A percentile compares a stretch with the other conserved stretches of the same genome.
Conservation (phyloP, 2,797 vertebrate genomes). For the Anguilla megastoma region DNA sequence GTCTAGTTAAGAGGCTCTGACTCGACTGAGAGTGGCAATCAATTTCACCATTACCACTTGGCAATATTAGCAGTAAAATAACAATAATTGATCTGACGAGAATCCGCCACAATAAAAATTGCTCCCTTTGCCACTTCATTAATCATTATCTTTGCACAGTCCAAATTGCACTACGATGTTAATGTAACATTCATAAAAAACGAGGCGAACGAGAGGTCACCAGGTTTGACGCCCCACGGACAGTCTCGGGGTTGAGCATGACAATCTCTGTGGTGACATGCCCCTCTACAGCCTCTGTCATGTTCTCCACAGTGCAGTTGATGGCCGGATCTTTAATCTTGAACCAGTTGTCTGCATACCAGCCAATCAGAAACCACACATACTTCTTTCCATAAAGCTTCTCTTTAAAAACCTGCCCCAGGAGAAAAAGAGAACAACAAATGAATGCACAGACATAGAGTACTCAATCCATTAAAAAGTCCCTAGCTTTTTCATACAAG, state of each 20-base stretch:
- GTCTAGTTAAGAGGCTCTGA: neutral
- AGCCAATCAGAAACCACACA: slow-evolving; percentile 95
- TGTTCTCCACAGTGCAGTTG: slow-evolving; percentile 94
- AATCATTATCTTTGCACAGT: neutral
- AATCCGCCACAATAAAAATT: neutral
- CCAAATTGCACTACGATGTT: neutral
- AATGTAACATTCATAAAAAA: neutral
- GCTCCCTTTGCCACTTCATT: neutral
- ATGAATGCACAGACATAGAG: neutral
- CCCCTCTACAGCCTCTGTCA: slow-evolving; percentile 92
- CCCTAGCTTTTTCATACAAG: neutral
- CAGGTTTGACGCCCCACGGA: slow-evolving; percentile 92
- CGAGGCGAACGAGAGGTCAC: slow-evolving; percentile 60
- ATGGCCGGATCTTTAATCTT: slow-evolving; percentile 91
- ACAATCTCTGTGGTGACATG: slow-evolving; percentile 97
- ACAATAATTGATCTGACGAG: neutral
- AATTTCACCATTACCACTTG: neutral
- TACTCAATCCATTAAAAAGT: neutral
- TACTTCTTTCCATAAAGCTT: slow-evolving; percentile 94
- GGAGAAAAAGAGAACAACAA: neutral
- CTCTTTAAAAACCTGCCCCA: slow-evolving; percentile 89
- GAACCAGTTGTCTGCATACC: slow-evolving; percentile 98
- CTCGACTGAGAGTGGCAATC: neutral
- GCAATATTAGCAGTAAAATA: slow-evolving; percentile 5
- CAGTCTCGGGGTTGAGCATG: slow-evolving; percentile 94